Evolutionary conservation across 2,113 vertebrate species (phyloP), one percentile per base, ranked within the genome.

Genomic region (Archocentrus centrarchus): DNA sequence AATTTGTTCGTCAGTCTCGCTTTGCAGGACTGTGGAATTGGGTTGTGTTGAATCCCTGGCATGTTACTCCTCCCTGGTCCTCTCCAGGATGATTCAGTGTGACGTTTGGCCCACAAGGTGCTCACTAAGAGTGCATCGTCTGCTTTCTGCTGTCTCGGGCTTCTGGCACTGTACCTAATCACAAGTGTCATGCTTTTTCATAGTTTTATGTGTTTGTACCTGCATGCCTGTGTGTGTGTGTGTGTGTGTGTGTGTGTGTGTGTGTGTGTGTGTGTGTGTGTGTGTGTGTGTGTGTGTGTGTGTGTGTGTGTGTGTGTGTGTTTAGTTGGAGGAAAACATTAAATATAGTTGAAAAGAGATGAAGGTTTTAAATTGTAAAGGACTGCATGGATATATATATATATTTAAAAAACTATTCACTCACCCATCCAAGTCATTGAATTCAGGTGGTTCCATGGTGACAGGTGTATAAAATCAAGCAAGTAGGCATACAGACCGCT

Each of bases 131-230:
- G 61, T 32, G 15, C 64, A 30, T 79, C 61, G 3, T 53, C 63
- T 75, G 73, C 88, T 86, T 91, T 89, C 41, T 91, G 86, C 85
- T 73, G 85, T 85, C 80, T 87, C 85, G 62, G 85, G 53, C 82
- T 84, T 64, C 60, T 88, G 88, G 85, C 79, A 27, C 85, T 77
- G 85, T 81, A 60, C 83, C 91, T 90, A 91, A 91, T 91, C 86
- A 68, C 81, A 79, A 81, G 73, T 86, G 86, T 85, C 83, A 87
- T 77, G 80, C 83, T 83, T 83, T 83, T 76, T 79, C 60, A 37
- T 68, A 39, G 66, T 24, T 50, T 20, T 55, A 55, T 77, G 24
- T 41, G 11, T 24, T 60, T 15, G 2, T 18, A 7, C 13, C 17
- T 37, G 35, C 24, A 57, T 80, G 37, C 39, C 7, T 35, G 1